Conservation (phyloP, 2,113 vertebrate species). For the Amia ocellicauda region DNA sequence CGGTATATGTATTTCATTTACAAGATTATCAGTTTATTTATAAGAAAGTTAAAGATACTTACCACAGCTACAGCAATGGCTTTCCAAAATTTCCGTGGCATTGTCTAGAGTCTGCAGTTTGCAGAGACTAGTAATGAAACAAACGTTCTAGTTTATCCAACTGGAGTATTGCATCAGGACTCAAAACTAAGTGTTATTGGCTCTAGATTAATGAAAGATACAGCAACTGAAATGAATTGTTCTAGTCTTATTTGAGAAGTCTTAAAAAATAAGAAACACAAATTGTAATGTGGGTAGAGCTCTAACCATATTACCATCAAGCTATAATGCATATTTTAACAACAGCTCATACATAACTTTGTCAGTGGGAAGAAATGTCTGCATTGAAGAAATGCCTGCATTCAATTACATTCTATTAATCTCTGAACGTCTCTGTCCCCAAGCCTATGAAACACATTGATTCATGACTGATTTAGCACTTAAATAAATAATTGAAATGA, state of each 20-base stretch:
- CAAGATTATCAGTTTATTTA: not conserved
- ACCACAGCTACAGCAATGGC: constrained; percentile 61
- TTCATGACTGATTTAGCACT: constrained; percentile 3
- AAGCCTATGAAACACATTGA: not conserved
- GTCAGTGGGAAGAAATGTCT: constrained; percentile 58
- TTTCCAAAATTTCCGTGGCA: constrained; percentile 68
- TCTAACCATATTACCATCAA: no score
- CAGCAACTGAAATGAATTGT: no score
- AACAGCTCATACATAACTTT: constrained; percentile 43
- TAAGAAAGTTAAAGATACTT: constrained; percentile 38
- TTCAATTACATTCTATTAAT: not conserved
- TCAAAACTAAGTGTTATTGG: no score
- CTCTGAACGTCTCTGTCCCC: not conserved
- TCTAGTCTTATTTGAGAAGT: no score
- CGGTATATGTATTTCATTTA: no score
- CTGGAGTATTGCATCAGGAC: no score
- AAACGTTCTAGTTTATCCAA: no score
- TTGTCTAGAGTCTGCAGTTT: constrained; percentile 34
- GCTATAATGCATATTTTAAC: constrained; percentile 50
- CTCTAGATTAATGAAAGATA: no score
- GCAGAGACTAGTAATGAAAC: no score
- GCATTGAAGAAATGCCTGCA: constrained; percentile 61
- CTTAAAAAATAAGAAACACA: constrained; percentile 36
- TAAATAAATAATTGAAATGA: no score
- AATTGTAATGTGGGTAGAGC: no score